phyloP scores from a whole-genome alignment of 2,888 invertebrate genomes.

The Ophion slaviceki region DNA sequence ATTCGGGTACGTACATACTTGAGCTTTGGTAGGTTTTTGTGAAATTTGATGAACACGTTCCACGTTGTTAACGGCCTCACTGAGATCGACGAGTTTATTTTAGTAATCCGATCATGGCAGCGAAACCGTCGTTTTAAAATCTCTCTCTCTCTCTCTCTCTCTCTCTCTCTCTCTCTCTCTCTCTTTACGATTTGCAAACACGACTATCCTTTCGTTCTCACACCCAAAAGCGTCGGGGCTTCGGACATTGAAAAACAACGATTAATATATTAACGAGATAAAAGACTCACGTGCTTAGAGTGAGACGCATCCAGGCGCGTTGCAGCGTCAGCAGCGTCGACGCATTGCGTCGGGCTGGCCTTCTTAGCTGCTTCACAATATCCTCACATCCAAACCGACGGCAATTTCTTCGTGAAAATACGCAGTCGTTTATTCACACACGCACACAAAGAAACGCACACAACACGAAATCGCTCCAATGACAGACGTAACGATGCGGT shows the following conservation, averaged over 20 bases:
- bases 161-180: neutral
- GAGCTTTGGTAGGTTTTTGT: too few species aligned
- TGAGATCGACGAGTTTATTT: too few species aligned
- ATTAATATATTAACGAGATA: conserved; percentile 26
- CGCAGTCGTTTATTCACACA: conserved; percentile 65
- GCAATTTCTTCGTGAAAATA: conserved; percentile 67
- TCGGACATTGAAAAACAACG: neutral
- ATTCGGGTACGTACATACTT: too few species aligned
- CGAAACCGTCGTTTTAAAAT: neutral
- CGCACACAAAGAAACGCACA: conserved; percentile 52
- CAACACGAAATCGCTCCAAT: conserved; percentile 57
- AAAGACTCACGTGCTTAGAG: conserved; percentile 88
- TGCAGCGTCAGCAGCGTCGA: conserved; percentile 83
- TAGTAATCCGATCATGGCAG: too few species aligned
- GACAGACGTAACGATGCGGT: neutral
- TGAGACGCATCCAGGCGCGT: conserved; percentile 88
- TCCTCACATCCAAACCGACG: conserved; percentile 78
- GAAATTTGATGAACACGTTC: too few species aligned
- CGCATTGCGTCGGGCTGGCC: conserved; percentile 84
- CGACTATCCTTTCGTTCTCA: neutral
- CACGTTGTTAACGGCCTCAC: too few species aligned
- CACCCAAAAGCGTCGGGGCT: neutral
- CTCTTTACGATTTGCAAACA: neutral
- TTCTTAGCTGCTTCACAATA: conserved; percentile 82
- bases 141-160: neutral